Evolutionary conservation across 2,113 vertebrate genomes (phyloP).

Genomic region (Cottus gobio): DNA sequence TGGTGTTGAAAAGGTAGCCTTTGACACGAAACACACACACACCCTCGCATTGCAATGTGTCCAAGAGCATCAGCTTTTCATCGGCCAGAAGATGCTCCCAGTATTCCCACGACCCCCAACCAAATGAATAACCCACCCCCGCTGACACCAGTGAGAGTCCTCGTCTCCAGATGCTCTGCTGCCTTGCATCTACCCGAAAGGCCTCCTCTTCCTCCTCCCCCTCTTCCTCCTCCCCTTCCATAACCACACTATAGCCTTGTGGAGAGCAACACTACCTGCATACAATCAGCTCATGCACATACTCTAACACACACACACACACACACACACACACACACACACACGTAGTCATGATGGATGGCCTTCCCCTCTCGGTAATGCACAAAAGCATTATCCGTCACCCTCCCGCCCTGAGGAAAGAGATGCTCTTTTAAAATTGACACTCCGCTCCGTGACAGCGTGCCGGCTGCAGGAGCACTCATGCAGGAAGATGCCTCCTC

Average conservation of each 20-base stretch:
- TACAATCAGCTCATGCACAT: constrained; percentile 48
- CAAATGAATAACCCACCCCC: constrained; percentile 58
- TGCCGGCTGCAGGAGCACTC: constrained; percentile 36
- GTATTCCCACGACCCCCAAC: constrained; percentile 60
- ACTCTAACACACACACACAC: constrained; percentile 1
- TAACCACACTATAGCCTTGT: constrained; percentile 45
- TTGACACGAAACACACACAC: constrained; percentile 23
- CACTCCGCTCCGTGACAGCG: constrained; percentile 31
- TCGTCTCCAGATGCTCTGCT: constrained; percentile 57
- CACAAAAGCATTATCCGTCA: constrained; percentile 63
- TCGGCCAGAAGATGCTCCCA: constrained; percentile 49
- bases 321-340: constrained; percentile 7
- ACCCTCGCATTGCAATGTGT: constrained; percentile 6
- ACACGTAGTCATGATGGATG: constrained; percentile 61
- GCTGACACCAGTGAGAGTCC: constrained; percentile 61
- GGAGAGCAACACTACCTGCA: constrained; percentile 50
- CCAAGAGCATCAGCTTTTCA: constrained; percentile 42
- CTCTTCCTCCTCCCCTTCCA: not conserved
- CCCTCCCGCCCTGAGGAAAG: constrained; percentile 54
- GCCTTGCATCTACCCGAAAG: constrained; percentile 34
- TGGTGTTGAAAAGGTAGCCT: constrained; percentile 1
- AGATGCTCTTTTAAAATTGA: constrained; percentile 65
- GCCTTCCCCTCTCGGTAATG: constrained; percentile 52
- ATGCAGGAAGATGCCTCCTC: constrained; percentile 49
- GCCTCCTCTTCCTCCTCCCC: not conserved